A percentile compares a stretch with the other conserved stretches of the same genome.
Conservation (phyloP, 2,888 invertebrate species). For the Metopia argyrocephala region DNA sequence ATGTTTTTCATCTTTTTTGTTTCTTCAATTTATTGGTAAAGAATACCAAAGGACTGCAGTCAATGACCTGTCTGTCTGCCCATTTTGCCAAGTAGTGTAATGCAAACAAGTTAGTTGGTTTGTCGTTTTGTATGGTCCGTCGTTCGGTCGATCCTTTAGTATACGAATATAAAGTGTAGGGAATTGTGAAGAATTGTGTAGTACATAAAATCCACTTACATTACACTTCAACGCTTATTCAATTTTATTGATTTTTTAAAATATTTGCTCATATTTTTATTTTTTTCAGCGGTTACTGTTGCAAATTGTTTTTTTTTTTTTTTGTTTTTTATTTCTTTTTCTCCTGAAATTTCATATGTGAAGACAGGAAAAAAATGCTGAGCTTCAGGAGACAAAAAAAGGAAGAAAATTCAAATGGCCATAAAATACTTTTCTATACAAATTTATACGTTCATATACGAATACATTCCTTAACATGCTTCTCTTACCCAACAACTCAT, state of each 20-base stretch:
- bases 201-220: conserved; percentile 43
- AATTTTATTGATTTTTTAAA: conserved; percentile 62
- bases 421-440: not conserved
- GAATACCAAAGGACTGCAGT: not conserved
- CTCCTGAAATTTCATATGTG: too few relatives aligned
- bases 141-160: too few relatives aligned
- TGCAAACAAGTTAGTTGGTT: not conserved
- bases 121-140: too few relatives aligned
- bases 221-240: conserved; percentile 58
- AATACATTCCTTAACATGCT: not conserved
- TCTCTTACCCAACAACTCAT: too few relatives aligned
- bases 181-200: not conserved
- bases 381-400: not conserved
- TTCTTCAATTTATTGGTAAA: not conserved
- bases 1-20: not conserved
- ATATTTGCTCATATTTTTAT: conserved; percentile 4
- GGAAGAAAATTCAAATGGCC: not conserved
- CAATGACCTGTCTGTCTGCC: not conserved
- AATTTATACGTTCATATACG: not conserved
- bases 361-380: not conserved
- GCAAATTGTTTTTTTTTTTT: not conserved
- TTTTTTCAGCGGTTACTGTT: conserved; percentile 2
- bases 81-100: not conserved
- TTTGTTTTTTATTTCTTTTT: not conserved
- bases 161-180: not conserved